Conservation (phyloP, 1,140 invertebrate species). For the Coenobita brevimanus region DNA sequence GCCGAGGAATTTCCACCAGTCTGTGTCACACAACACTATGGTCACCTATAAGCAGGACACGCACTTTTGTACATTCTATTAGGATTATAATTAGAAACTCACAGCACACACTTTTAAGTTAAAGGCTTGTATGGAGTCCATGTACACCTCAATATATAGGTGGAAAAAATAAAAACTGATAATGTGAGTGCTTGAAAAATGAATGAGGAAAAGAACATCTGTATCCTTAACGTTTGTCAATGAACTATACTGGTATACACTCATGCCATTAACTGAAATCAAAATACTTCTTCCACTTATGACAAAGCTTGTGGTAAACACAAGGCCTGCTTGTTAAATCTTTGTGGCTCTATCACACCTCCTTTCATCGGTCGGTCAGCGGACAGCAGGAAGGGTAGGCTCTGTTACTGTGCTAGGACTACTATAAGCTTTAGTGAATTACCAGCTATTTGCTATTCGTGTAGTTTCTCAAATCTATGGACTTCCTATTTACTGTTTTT, state of each 20-base stretch:
- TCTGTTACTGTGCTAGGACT: neutral
- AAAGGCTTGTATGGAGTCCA: constrained; percentile 57
- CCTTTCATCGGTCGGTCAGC: constrained; percentile 52
- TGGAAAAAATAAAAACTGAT: constrained; percentile 41
- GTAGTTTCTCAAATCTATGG: too few relatives aligned
- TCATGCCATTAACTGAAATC: constrained; percentile 44
- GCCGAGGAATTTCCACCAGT: constrained; percentile 4
- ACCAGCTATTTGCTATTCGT: neutral
- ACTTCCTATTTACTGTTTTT: too few relatives aligned
- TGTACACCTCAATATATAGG: constrained; percentile 53
- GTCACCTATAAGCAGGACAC: constrained; percentile 42
- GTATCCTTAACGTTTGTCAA: constrained; percentile 25
- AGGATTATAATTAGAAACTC: constrained; percentile 47
- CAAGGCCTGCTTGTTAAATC: constrained; percentile 64
- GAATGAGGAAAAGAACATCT: constrained; percentile 41
- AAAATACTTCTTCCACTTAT: constrained; percentile 43
- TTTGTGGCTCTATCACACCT: constrained; percentile 62
- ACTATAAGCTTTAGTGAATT: neutral
- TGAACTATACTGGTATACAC: constrained; percentile 50
- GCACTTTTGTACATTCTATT: constrained; percentile 50
- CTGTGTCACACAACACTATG: constrained; percentile 44
- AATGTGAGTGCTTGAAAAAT: constrained; percentile 56
- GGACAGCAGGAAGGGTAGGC: constrained; percentile 52
- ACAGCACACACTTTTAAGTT: constrained; percentile 60
- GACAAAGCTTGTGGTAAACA: constrained; percentile 54